Percentiles rank a stretch among this genome's conserved stretches.
These are phyloP conservation scores for Sternarchorhynchus goeldii DNA, from an alignment of 2,797 vertebrate genomes.

Conservation along the genomic window DNA sequence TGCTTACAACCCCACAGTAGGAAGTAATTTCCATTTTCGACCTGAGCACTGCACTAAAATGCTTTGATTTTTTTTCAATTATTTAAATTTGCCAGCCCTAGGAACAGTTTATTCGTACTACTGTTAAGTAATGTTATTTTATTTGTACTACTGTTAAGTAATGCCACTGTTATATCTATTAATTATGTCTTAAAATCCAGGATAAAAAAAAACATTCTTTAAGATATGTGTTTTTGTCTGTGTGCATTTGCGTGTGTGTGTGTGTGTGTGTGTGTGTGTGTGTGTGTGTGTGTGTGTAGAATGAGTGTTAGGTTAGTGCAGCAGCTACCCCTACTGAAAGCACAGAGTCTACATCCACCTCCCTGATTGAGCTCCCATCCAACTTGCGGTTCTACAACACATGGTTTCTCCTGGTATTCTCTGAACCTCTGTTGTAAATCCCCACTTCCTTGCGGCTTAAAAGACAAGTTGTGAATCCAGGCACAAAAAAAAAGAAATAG, in stretches of 20 bases:
- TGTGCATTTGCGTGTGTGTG: slow-evolving; percentile 8
- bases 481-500: neutral
- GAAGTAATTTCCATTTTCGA: neutral
- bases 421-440: neutral
- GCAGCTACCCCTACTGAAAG: slow-evolving; percentile 67
- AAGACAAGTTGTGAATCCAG: slow-evolving; percentile 20
- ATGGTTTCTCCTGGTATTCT: neutral
- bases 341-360: slow-evolving; percentile 14
- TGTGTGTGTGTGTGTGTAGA: slow-evolving; percentile 9
- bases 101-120: neutral
- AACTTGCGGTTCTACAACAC: neutral
- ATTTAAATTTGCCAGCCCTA: neutral
- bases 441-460: neutral
- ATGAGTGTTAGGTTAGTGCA: slow-evolving; percentile 49
- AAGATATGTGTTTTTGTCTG: neutral
- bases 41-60: neutral
- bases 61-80: slow-evolving; percentile 11
- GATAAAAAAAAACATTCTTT: neutral
- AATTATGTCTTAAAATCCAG: slow-evolving; percentile 27
- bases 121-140: slow-evolving; percentile 20
- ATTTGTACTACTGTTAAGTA: slow-evolving; percentile 10
- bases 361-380: neutral
- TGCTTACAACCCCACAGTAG: neutral
- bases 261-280: slow-evolving; percentile 33
- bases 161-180: neutral